Evolutionary conservation across 1,140 invertebrate genomes (phyloP).

Genomic region (Pachyrhynchus sulphureomaculatus): DNA sequence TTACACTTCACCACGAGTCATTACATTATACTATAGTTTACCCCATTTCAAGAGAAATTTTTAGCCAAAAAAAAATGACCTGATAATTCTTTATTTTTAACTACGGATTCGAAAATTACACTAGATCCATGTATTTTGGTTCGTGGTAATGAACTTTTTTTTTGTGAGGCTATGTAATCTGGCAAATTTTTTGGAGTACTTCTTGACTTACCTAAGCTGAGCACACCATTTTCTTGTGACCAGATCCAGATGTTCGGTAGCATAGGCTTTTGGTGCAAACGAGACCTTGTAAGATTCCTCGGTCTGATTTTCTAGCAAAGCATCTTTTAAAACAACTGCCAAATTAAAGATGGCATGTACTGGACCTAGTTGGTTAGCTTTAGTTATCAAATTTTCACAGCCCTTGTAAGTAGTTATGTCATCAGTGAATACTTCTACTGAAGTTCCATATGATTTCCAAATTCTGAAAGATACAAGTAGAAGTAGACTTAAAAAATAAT

Average conservation of each 20-base stretch:
- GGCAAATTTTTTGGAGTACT: too few relatives aligned
- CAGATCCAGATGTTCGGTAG: constrained; percentile 54
- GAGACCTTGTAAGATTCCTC: constrained; percentile 53
- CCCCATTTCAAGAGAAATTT: too few relatives aligned
- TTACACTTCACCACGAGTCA: too few relatives aligned
- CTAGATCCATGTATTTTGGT: too few relatives aligned
- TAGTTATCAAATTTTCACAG: constrained; percentile 59
- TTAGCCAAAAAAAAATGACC: too few relatives aligned
- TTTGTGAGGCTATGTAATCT: too few relatives aligned
- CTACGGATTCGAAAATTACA: too few relatives aligned
- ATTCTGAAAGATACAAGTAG: constrained; percentile 40
- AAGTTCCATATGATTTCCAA: constrained; percentile 60
- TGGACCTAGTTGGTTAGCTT: constrained; percentile 60
- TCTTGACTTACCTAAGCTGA: constrained; percentile 49
- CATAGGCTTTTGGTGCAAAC: constrained; percentile 56
- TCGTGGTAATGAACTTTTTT: too few relatives aligned
- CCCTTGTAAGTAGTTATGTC: constrained; percentile 55
- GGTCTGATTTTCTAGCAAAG: constrained; percentile 58
- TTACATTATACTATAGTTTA: too few relatives aligned
- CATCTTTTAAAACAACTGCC: constrained; percentile 65
- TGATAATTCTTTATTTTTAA: too few relatives aligned
- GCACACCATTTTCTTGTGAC: constrained; percentile 57
- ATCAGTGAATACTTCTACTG: constrained; percentile 53
- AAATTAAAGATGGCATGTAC: constrained; percentile 78
- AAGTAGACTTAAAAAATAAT: too few relatives aligned